Conservation (phyloP, 2,113 vertebrate species). For the Clarias batrachus region DNA sequence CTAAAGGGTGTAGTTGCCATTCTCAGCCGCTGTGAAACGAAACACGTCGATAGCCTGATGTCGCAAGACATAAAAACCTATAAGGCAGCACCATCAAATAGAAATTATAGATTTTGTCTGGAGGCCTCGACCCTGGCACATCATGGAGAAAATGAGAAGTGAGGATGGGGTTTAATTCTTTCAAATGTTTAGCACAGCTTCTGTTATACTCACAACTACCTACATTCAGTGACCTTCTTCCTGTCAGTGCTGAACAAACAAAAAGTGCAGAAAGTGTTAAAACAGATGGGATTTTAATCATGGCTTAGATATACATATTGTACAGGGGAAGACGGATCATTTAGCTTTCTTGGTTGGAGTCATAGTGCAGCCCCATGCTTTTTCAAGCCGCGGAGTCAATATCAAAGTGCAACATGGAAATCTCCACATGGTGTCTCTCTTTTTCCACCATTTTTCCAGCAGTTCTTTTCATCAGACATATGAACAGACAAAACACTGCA, state of each 20-base stretch:
- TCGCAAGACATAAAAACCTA: slow-evolving; percentile 57
- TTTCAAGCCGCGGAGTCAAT: not conserved
- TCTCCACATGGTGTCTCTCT: slow-evolving; percentile 69
- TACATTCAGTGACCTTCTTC: not conserved
- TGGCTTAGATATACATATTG: not conserved
- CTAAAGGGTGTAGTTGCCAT: slow-evolving; percentile 71
- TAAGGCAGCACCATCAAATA: slow-evolving; percentile 69
- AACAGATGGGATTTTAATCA: not conserved
- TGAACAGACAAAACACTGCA: slow-evolving; percentile 48
- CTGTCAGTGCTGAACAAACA: not conserved
- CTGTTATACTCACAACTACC: not conserved
- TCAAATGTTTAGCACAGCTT: not conserved
- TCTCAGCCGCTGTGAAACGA: slow-evolving; percentile 69
- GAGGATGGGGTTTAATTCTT: not conserved
- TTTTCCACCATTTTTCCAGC: slow-evolving; percentile 48
- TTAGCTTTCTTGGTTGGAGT: not conserved
- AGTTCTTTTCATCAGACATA: slow-evolving; percentile 42
- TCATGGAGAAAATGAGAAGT: slow-evolving; percentile 63
- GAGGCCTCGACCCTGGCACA: slow-evolving; percentile 57
- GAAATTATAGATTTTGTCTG: slow-evolving; percentile 77
- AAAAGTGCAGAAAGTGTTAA: not conserved
- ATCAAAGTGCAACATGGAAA: slow-evolving; percentile 1
- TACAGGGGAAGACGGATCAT: not conserved
- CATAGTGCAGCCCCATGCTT: not conserved
- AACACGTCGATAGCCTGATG: slow-evolving; percentile 69